Evolutionary conservation across 2,888 invertebrate genomes (phyloP).

Genomic region (Argynnis bischoffii): DNA sequence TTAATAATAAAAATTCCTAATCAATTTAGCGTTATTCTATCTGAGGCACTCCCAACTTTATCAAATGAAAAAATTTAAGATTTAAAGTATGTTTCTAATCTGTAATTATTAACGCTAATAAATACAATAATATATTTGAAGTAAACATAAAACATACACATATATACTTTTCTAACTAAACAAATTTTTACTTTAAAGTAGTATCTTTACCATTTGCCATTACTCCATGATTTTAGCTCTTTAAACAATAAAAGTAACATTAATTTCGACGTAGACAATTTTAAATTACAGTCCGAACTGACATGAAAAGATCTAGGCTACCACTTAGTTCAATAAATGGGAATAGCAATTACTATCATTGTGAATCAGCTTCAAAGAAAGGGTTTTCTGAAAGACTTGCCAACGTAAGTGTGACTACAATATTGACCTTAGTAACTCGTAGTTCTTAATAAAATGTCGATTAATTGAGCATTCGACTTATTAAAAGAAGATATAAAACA

Average conservation of each 20-base stretch:
- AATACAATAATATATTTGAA: too few species aligned
- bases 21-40: too few species aligned
- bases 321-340: slow-evolving; percentile 26
- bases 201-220: too few species aligned
- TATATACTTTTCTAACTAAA: too few species aligned
- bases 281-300: slow-evolving; percentile 10
- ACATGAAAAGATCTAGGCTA: slow-evolving; percentile 24
- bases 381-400: slow-evolving; percentile 20
- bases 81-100: too few species aligned
- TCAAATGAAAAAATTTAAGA: too few species aligned
- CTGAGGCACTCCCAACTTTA: too few species aligned
- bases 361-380: slow-evolving; percentile 26
- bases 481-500: too few species aligned
- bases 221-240: neutral
- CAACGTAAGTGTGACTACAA: slow-evolving; percentile 1
- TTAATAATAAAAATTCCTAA: too few species aligned
- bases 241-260: neutral
- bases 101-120: too few species aligned
- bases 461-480: neutral
- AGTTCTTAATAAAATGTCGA: slow-evolving; percentile 5
- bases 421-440: neutral
- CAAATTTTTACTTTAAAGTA: too few species aligned
- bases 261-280: slow-evolving; percentile 12
- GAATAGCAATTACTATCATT: slow-evolving; percentile 35
- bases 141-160: too few species aligned